Conservation (phyloP, 2,797 vertebrate genomes). For the Pelodytes ibericus region DNA sequence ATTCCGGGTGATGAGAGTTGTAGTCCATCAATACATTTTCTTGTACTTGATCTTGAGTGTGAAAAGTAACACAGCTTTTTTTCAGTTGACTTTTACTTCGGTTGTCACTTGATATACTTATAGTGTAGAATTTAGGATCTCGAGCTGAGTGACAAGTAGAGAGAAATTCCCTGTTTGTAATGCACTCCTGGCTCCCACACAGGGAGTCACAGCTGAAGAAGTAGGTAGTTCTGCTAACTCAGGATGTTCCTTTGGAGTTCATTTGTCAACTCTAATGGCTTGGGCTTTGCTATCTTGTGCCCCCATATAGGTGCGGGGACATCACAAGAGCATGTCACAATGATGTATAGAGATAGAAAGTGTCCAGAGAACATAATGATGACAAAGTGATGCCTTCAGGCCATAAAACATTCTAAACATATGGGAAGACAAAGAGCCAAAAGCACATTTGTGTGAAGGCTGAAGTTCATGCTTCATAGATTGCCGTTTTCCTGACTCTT, state of each 20-base stretch:
- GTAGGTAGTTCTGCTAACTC: constrained; percentile 5
- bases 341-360: constrained; percentile 45
- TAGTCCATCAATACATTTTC: too few species aligned
- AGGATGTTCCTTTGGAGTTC: constrained; percentile 29
- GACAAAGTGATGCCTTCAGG: constrained; percentile 51
- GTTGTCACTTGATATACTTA: background rate
- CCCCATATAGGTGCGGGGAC: constrained; percentile 32
- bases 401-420: constrained; percentile 28
- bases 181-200: background rate
- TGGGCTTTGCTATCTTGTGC: constrained; percentile 24
- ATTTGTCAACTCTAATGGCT: constrained; percentile 40
- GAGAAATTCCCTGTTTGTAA: background rate
- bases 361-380: constrained; percentile 50
- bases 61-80: too few species aligned
- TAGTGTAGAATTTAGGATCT: background rate
- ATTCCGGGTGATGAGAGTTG: too few species aligned
- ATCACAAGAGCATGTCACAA: constrained; percentile 44
- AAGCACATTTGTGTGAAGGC: constrained; percentile 10
- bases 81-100: too few species aligned
- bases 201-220: background rate
- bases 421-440: constrained; percentile 16
- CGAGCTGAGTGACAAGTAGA: background rate
- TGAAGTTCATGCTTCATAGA: constrained; percentile 15
- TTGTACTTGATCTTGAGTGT: too few species aligned
- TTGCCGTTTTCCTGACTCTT: constrained; percentile 10